Conservation (phyloP, 1,140 invertebrate species). For the Aphelinus certus region DNA sequence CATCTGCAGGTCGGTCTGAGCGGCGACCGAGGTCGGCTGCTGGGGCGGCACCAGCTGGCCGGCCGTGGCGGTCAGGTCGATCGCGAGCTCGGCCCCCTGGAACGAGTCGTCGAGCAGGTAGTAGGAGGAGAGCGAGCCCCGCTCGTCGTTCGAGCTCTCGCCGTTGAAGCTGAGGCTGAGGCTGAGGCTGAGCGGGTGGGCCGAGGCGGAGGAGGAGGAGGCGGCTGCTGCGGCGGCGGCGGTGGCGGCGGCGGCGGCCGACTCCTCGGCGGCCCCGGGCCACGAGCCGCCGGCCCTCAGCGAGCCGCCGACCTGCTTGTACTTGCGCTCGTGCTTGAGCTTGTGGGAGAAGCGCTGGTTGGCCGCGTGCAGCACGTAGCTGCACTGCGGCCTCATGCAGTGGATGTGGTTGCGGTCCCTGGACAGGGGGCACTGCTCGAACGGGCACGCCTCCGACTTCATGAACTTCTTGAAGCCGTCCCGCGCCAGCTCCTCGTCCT, state of each 20-base stretch:
- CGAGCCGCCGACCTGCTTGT: constrained; percentile 64
- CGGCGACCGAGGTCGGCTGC: constrained; percentile 32
- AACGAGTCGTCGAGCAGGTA: constrained; percentile 64
- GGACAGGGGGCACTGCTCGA: constrained; percentile 91
- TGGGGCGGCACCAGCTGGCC: constrained; percentile 3
- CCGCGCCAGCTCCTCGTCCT: constrained; percentile 93
- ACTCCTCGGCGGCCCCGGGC: constrained; percentile 24
- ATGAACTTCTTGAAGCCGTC: constrained; percentile 99
- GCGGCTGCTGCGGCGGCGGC: not conserved
- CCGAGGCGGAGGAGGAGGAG: constrained; percentile 7
- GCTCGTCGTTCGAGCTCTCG: constrained; percentile 66
- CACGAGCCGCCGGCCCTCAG: not conserved
- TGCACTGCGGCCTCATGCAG: constrained; percentile 94
- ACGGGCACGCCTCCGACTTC: constrained; percentile 94
- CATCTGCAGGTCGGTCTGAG: constrained; percentile 14
- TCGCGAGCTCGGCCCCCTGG: constrained; percentile 61
- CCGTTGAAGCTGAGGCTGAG: constrained; percentile 61
- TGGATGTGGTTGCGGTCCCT: constrained; percentile 98
- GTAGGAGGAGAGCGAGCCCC: constrained; percentile 63
- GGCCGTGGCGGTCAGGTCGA: constrained; percentile 59
- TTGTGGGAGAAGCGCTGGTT: constrained; percentile 98
- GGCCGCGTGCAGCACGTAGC: constrained; percentile 94
- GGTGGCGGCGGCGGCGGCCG: constrained; percentile 41
- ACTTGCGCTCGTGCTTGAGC: constrained; percentile 92
- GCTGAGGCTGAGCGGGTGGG: constrained; percentile 43